These are phyloP conservation scores for Fistularia commersonii DNA, from an alignment of 2,797 vertebrate species.

Conservation along the genomic window DNA sequence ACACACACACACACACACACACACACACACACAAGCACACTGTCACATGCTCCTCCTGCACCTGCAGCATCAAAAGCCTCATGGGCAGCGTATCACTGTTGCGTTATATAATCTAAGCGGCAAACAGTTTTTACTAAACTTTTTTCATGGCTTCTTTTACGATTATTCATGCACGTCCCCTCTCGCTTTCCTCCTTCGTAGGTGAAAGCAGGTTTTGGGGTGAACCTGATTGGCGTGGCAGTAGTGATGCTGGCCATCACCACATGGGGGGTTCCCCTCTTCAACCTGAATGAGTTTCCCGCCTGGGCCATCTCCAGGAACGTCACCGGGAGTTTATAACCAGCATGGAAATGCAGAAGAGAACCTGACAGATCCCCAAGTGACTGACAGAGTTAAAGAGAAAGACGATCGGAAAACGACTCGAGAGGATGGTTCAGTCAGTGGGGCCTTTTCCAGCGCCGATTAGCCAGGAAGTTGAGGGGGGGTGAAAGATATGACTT, in stretches of 20 bases:
- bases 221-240: conserved; percentile 92
- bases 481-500: no score
- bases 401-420: neutral
- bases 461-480: no score
- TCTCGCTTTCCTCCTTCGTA: conserved; percentile 38
- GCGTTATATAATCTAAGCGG: conserved; percentile 15
- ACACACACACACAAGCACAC: conserved; percentile 4
- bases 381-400: conserved; percentile 2
- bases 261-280: conserved; percentile 93
- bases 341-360: neutral
- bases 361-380: neutral
- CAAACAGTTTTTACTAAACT: conserved; percentile 11
- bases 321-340: conserved; percentile 74
- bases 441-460: no score
- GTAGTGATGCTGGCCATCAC: conserved; percentile 95
- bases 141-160: neutral
- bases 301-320: conserved; percentile 85
- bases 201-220: conserved; percentile 96
- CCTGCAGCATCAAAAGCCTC: conserved; percentile 44
- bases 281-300: conserved; percentile 87
- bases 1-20: conserved; percentile 12
- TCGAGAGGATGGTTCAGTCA: neutral
- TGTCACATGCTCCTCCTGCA: conserved; percentile 35
- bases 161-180: neutral
- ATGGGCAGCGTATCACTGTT: conserved; percentile 19